Conservation (phyloP, 2,797 vertebrate genomes). For the Acanthurus tractus region DNA sequence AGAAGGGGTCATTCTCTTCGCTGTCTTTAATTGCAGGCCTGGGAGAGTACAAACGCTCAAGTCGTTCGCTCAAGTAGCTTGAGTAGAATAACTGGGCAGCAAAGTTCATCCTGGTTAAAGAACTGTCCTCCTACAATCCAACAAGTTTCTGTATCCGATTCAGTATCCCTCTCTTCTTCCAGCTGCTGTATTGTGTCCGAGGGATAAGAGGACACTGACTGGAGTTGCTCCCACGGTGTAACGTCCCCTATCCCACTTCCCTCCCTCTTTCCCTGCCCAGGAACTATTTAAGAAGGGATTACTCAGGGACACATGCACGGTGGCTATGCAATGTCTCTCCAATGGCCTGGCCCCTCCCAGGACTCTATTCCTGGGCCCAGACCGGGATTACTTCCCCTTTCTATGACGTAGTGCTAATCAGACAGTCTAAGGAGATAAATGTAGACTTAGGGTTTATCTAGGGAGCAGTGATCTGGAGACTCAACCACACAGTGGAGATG, state of each 20-base stretch:
- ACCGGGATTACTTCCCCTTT: conserved; percentile 84
- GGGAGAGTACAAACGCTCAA: conserved; percentile 76
- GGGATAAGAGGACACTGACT: conserved; percentile 61
- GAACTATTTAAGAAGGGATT: conserved; percentile 85
- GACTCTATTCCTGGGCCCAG: conserved; percentile 89
- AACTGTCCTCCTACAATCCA: conserved; percentile 48
- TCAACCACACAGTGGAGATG: conserved; percentile 47
- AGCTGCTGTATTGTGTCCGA: conserved; percentile 41
- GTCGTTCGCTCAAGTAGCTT: conserved; percentile 84
- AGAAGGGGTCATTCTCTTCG: conserved; percentile 94
- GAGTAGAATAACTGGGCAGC: conserved; percentile 92
- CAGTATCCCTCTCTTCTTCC: conserved; percentile 42
- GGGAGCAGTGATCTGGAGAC: conserved; percentile 74
- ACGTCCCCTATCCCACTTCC: conserved; percentile 51
- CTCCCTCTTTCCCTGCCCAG: conserved; percentile 52
- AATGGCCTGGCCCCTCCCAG: conserved; percentile 67
- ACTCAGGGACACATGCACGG: conserved; percentile 70
- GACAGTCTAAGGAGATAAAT: conserved; percentile 87
- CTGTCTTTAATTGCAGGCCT: conserved; percentile 77
- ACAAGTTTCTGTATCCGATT: conserved; percentile 20
- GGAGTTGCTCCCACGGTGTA: conserved; percentile 54
- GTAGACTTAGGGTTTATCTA: conserved; percentile 86
- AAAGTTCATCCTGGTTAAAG: conserved; percentile 90
- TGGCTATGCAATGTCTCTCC: conserved; percentile 63
- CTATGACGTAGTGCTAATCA: conserved; percentile 86